These are phyloP conservation scores for Glossosoma conforme DNA, from an alignment of 1,140 invertebrate species.

Conservation along the genomic window DNA sequence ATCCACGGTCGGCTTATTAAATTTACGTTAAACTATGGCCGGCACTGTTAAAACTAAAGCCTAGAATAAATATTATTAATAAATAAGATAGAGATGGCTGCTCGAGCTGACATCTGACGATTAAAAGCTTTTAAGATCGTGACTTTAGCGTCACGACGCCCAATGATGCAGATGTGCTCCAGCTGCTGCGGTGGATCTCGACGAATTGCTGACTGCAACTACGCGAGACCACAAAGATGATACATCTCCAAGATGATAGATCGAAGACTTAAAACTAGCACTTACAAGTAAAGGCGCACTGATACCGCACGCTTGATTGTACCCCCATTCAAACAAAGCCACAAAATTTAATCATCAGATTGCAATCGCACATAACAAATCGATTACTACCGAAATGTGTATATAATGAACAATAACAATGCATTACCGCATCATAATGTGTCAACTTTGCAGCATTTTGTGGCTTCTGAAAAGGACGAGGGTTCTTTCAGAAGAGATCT, in stretches of 20 bases:
- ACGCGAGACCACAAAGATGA: slow-evolving; percentile 9
- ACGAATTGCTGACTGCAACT: slow-evolving; percentile 19
- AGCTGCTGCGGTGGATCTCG: slow-evolving; percentile 1
- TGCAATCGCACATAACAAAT: too few relatives aligned
- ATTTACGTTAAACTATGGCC: slow-evolving; percentile 14
- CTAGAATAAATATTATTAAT: slow-evolving; percentile 20
- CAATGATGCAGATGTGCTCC: slow-evolving; percentile 19
- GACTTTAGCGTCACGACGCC: slow-evolving; percentile 26
- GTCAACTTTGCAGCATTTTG: too few relatives aligned
- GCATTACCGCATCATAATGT: too few relatives aligned
- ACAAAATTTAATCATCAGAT: too few relatives aligned
- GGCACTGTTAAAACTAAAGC: slow-evolving; percentile 15
- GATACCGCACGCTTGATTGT: too few relatives aligned
- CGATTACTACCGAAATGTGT: too few relatives aligned
- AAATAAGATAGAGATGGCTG: slow-evolving; percentile 19
- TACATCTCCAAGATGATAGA: too few relatives aligned
- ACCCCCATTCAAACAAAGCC: too few relatives aligned
- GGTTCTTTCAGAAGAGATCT: slow-evolving; percentile 36
- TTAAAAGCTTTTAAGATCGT: slow-evolving; percentile 29
- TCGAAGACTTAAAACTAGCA: too few relatives aligned
- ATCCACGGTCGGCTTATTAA: slow-evolving; percentile 9
- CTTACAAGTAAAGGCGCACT: too few relatives aligned
- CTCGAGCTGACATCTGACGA: slow-evolving; percentile 16
- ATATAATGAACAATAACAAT: too few relatives aligned
- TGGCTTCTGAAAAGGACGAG: slow-evolving; percentile 13